phyloP scores from a whole-genome alignment of 2,888 invertebrate species.

The Acheta domesticus region DNA sequence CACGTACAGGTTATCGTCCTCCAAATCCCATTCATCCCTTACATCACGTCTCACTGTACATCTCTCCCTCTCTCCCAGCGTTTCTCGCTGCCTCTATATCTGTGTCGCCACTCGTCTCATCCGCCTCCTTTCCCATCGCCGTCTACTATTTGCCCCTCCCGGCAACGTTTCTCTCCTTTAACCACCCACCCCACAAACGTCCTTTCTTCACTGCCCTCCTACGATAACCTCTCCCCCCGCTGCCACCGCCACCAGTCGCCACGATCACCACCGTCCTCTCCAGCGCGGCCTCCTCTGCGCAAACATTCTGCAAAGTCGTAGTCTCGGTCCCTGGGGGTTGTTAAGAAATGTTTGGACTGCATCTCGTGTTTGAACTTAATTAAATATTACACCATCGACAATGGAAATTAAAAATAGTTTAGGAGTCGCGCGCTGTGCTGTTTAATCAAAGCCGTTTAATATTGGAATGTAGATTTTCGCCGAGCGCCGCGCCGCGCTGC shows the following conservation, averaged over 20 bases:
- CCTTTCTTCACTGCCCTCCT: too few species aligned
- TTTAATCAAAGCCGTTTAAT: conserved; percentile 1
- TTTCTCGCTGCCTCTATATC: too few species aligned
- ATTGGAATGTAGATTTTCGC: not conserved
- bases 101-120: not conserved
- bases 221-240: too few species aligned
- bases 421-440: not conserved
- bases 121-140: not conserved
- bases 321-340: not conserved
- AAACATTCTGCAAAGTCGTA: not conserved
- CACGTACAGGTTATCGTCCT: too few species aligned
- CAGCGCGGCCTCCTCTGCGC: not conserved
- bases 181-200: too few species aligned
- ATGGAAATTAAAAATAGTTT: conserved; percentile 2
- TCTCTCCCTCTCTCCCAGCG: too few species aligned
- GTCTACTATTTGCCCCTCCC: not conserved
- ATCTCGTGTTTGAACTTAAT: conserved; percentile 7
- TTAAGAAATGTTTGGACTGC: not conserved
- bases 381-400: conserved; percentile 18
- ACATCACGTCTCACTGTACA: too few species aligned
- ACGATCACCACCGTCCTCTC: too few species aligned
- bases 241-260: too few species aligned
- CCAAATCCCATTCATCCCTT: too few species aligned
- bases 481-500: too few species aligned
- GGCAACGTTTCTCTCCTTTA: not conserved